Percentiles rank a stretch among this genome's conserved stretches.
These are phyloP conservation scores for Timandra comae DNA, from an alignment of 2,888 invertebrate genomes.

Conservation along the genomic window DNA sequence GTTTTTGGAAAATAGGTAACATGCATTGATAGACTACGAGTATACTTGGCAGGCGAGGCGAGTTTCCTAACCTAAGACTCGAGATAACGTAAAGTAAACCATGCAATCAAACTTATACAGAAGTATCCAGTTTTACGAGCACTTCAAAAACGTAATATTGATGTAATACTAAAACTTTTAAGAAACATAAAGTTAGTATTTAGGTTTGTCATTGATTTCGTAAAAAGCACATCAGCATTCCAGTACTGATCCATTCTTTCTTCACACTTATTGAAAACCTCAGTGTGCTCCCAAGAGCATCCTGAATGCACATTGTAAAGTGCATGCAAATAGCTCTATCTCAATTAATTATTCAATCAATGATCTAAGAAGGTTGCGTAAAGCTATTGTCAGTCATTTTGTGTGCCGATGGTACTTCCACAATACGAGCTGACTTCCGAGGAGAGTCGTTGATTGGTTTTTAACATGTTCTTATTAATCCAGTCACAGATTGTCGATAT, in stretches of 20 bases:
- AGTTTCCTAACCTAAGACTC: too few species aligned
- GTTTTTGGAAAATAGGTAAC: too few species aligned
- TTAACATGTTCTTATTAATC: conserved; percentile 24
- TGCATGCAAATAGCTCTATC: conserved; percentile 24
- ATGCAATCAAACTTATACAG: too few species aligned
- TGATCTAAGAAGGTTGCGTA: conserved; percentile 33
- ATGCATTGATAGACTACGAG: too few species aligned
- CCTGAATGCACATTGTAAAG: conserved; percentile 19
- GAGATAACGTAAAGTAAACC: too few species aligned
- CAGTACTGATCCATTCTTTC: conserved; percentile 3
- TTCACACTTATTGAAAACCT: conserved; percentile 15
- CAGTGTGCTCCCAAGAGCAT: conserved; percentile 16
- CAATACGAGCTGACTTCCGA: conserved; percentile 41
- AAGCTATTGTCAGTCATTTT: conserved; percentile 33
- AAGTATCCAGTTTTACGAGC: too few species aligned
- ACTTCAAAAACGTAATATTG: too few species aligned
- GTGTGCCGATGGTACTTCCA: conserved; percentile 33
- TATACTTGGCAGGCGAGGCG: too few species aligned
- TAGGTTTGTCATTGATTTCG: too few species aligned
- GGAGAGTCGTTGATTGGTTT: conserved; percentile 24
- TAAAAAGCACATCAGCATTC: conserved; percentile 12
- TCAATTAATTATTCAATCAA: conserved; percentile 29
- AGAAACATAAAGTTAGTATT: too few species aligned
- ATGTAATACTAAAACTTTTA: too few species aligned
- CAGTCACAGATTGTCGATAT: conserved; percentile 23